Conservation (phyloP, 2,113 vertebrate genomes). For the Centropristis striata region DNA sequence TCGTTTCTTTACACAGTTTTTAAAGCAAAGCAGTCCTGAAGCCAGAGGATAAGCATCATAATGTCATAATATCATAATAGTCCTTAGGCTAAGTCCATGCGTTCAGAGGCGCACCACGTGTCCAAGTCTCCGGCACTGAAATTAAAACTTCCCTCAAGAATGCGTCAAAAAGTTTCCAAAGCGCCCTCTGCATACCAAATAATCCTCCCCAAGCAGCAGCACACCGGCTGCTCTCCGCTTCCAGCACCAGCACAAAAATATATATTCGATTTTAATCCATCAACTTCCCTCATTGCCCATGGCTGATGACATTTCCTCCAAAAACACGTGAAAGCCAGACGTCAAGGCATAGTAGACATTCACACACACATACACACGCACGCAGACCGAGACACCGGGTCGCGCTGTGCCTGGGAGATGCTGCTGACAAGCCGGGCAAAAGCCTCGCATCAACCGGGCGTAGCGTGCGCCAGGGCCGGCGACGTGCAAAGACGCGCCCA, state of each 20-base stretch:
- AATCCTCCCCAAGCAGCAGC: conserved; percentile 27
- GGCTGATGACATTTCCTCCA: conserved; percentile 70
- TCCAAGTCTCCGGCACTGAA: conserved; percentile 47
- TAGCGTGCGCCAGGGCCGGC: conserved; percentile 37
- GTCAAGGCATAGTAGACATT: conserved; percentile 52
- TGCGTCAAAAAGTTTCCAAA: conserved; percentile 81
- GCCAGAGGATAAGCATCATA: neutral
- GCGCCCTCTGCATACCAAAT: conserved; percentile 70
- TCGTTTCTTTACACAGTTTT: neutral
- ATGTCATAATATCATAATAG: conserved; percentile 22
- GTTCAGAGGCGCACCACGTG: conserved; percentile 72
- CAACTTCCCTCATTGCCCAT: neutral
- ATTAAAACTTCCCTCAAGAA: conserved; percentile 76
- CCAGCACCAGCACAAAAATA: neutral
- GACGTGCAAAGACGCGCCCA: conserved; percentile 52
- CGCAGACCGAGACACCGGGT: conserved; percentile 61
- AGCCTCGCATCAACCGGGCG: conserved; percentile 61
- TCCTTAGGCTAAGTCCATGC: conserved; percentile 51
- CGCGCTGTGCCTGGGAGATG: conserved; percentile 57
- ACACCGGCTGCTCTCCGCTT: conserved; percentile 16
- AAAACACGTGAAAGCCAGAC: conserved; percentile 83
- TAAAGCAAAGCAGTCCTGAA: neutral
- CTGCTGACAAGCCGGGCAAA: conserved; percentile 60
- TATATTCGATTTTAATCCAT: conserved; percentile 15
- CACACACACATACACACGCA: conserved; percentile 14